Evolutionary conservation across 1,140 invertebrate genomes (phyloP).

Genomic region (Dryas iulia): DNA sequence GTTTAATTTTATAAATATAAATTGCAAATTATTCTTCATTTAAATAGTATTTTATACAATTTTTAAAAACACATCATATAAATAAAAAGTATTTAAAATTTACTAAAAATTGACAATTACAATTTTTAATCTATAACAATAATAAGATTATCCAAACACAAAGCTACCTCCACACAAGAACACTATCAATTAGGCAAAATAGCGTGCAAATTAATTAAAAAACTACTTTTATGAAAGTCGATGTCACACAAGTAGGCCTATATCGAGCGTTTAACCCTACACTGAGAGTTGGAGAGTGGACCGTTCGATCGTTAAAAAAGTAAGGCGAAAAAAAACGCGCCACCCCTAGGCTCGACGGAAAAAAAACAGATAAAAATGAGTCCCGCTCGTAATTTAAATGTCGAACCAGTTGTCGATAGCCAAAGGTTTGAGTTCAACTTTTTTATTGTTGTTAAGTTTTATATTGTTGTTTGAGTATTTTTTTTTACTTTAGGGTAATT

Average conservation of each 20-base stretch:
- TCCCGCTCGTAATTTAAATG: conserved; percentile 76
- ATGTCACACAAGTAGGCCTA: conserved; percentile 51
- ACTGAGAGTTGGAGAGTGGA: conserved; percentile 51
- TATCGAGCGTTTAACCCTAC: conserved; percentile 64
- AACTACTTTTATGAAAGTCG: conserved; percentile 38
- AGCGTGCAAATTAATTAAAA: conserved; percentile 36
- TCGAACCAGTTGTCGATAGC: conserved; percentile 69
- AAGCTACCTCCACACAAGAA: not conserved
- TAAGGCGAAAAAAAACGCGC: conserved; percentile 69
- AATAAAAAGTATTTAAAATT: too few relatives aligned
- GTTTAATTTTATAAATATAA: too few relatives aligned
- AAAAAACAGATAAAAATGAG: conserved; percentile 74
- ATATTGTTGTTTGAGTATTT: not conserved
- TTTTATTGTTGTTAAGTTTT: conserved; percentile 20
- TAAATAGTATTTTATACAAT: too few relatives aligned
- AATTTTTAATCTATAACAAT: not conserved
- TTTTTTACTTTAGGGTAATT: not conserved
- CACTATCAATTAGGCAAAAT: conserved; percentile 28
- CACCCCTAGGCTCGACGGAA: conserved; percentile 71
- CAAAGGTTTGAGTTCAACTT: conserved; percentile 38
- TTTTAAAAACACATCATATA: too few relatives aligned
- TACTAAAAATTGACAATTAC: too few relatives aligned
- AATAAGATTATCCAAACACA: not conserved
- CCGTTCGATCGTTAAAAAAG: conserved; percentile 73
- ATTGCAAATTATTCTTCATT: too few relatives aligned